phyloP scores from a whole-genome alignment of 2,888 invertebrate genomes.

The Hirtodrosophila trivittata region DNA sequence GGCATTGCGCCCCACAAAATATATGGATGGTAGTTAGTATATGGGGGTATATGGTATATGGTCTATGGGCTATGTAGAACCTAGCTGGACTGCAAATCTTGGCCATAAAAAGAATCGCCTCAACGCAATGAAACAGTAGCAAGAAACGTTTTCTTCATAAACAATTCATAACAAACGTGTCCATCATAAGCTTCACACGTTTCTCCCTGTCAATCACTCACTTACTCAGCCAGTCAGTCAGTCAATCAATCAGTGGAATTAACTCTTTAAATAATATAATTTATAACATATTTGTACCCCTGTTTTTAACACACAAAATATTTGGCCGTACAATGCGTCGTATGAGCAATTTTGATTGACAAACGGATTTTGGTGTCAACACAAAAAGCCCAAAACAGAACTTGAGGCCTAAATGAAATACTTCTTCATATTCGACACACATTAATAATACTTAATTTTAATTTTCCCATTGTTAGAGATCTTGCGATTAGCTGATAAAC shows the following conservation, averaged over 20 bases:
- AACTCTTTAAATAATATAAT: slow-evolving; percentile 29
- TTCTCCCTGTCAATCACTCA: slow-evolving; percentile 21
- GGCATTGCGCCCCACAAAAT: slow-evolving; percentile 45
- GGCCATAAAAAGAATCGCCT: slow-evolving; percentile 63
- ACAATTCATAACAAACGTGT: slow-evolving; percentile 37
- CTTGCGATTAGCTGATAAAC: no score
- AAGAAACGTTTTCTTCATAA: slow-evolving; percentile 23
- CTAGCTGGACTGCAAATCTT: slow-evolving; percentile 66
- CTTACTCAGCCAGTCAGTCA: slow-evolving; percentile 31
- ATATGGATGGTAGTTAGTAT: slow-evolving; percentile 31
- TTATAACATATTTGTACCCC: not conserved
- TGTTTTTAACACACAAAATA: slow-evolving; percentile 37
- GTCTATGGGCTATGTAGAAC: slow-evolving; percentile 24
- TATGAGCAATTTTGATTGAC: slow-evolving; percentile 64
- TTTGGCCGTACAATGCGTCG: slow-evolving; percentile 25
- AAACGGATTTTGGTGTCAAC: slow-evolving; percentile 63
- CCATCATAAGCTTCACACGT: slow-evolving; percentile 52
- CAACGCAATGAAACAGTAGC: slow-evolving; percentile 28
- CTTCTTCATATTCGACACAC: slow-evolving; percentile 5
- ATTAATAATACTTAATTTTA: no score
- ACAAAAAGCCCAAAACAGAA: not conserved
- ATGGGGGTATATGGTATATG: slow-evolving; percentile 21
- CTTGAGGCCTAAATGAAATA: slow-evolving; percentile 53
- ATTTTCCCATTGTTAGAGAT: not conserved
- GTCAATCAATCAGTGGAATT: slow-evolving; percentile 37